Percentiles rank a stretch among this genome's conserved stretches.
Evolutionary conservation across 2,113 vertebrate species (phyloP).

Genomic region (Hylia prasina): DNA sequence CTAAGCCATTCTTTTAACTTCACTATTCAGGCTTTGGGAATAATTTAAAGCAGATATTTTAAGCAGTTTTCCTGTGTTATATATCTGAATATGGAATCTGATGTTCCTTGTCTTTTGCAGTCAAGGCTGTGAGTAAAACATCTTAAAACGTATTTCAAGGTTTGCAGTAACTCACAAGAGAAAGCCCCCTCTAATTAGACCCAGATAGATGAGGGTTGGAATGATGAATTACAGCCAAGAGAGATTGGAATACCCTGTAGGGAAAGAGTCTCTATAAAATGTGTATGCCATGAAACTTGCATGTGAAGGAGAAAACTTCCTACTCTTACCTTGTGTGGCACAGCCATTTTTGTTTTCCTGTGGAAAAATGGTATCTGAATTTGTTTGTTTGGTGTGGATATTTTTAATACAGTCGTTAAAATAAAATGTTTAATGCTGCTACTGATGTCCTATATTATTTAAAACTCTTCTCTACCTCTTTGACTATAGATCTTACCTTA

Average conservation of each 20-base stretch:
- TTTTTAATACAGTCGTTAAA: not conserved
- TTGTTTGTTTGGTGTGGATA: not conserved
- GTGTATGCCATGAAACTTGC: rapidly evolving
- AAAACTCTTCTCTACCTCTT: not conserved
- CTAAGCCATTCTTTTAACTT: not conserved
- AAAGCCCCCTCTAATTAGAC: not conserved
- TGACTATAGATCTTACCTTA: not conserved
- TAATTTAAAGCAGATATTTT: not conserved
- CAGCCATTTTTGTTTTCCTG: not conserved
- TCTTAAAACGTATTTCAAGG: not conserved
- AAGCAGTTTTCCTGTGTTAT: not conserved
- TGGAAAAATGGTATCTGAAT: not conserved
- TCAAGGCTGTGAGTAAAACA: not conserved
- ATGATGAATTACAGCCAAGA: not conserved
- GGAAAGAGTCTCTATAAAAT: not conserved
- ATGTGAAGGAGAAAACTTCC: not conserved
- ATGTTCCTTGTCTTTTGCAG: not conserved
- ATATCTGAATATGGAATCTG: not conserved
- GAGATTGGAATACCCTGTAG: not conserved
- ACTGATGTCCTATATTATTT: not conserved
- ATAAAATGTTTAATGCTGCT: not conserved
- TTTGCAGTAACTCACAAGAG: not conserved
- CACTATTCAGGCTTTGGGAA: not conserved
- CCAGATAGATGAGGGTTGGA: not conserved
- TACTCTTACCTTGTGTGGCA: not conserved